Percentiles rank a stretch among this genome's conserved stretches.
These are phyloP conservation scores for Drosophila ochracea DNA, from an alignment of 2,888 invertebrate genomes.

Conservation along the genomic window DNA sequence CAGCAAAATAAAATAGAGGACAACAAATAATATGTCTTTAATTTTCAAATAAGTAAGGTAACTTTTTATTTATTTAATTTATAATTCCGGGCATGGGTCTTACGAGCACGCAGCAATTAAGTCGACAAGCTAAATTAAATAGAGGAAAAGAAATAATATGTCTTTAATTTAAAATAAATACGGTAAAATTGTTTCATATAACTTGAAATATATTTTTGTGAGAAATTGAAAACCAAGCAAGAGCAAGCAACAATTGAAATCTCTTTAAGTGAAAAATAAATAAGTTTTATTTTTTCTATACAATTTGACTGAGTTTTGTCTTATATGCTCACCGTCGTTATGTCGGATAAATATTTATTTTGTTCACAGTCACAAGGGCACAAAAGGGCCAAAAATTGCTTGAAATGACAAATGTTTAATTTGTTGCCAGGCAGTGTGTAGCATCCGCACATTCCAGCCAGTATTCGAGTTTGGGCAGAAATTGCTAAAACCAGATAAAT, in stretches of 20 bases:
- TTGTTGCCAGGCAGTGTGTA: slow-evolving; percentile 58
- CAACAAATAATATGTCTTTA: slow-evolving; percentile 14
- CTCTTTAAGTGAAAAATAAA: background rate
- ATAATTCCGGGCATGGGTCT: slow-evolving; percentile 45
- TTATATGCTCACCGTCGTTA: slow-evolving; percentile 16
- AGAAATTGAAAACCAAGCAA: background rate
- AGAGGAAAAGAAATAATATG: slow-evolving; percentile 12
- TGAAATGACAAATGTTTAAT: slow-evolving; percentile 75
- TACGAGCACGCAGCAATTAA: slow-evolving; percentile 59
- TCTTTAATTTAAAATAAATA: slow-evolving; percentile 1
- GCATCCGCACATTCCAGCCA: slow-evolving; percentile 25
- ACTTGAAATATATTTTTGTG: background rate
- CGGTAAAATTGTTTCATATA: background rate
- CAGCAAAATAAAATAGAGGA: slow-evolving; percentile 26
- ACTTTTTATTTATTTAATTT: slow-evolving; percentile 1
- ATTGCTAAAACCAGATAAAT: slow-evolving; percentile 37
- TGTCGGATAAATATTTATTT: slow-evolving; percentile 5
- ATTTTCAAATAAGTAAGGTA: background rate
- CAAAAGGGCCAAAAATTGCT: slow-evolving; percentile 44
- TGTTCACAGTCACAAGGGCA: slow-evolving; percentile 21
- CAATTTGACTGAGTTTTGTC: slow-evolving; percentile 29
- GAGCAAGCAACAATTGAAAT: background rate
- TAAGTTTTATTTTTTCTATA: background rate
- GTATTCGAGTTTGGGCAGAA: background rate
- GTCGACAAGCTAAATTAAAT: slow-evolving; percentile 23